Evolutionary conservation across 2,113 vertebrate genomes (phyloP), one percentile per base, ranked within the genome.

Genomic region (Hydropotes inermis): DNA sequence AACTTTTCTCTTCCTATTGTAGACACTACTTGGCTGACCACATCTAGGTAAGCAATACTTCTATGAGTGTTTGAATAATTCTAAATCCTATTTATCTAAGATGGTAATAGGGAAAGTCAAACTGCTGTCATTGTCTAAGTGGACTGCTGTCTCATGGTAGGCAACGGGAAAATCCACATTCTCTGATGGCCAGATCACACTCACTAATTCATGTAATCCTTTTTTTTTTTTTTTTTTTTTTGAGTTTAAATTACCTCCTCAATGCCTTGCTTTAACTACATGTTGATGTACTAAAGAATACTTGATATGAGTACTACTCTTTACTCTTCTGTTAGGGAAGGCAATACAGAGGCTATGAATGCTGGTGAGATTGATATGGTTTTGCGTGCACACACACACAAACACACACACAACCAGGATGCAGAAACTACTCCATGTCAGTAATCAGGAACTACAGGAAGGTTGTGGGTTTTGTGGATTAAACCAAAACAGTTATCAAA

Each of bases 141-240:
- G 5, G 15, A 86, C 43, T 60, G 10, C 27, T 88, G n/a, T 36
- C 30, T 74, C 3, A 15, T 14, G 14, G 6, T 50, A 27, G 39
- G 4, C 28, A 86, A 39, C 1, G 5, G 47, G 39, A 54, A 93
- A 90, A 93, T 52, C 1, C 2, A 30, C 8, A 30, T 87, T 57
- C 6, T 1, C 11, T 6, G 13, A 1, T 36, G 92, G 15, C 23
- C 21, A 43, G n/a, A 58, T 0, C 8, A 19, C 4, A 19, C 11
- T 8, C 27, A 47, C 1, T 36, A 21, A 57, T 2, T 67, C 27
- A 82, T 28, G 2, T 27, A 21, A 55, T 86, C 10, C 0, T 79
- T 12, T 82, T 89, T 14, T 67, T n/a, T 27, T 27, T n/a, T n/a
- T n/a, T 15, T 79, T 6, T 87, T 79, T 23, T 70, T 21, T 30